A percentile compares a stretch with the other conserved stretches of the same genome.
Evolutionary conservation across 2,113 vertebrate species (phyloP).

Genomic region (Paramormyrops kingsleyae): DNA sequence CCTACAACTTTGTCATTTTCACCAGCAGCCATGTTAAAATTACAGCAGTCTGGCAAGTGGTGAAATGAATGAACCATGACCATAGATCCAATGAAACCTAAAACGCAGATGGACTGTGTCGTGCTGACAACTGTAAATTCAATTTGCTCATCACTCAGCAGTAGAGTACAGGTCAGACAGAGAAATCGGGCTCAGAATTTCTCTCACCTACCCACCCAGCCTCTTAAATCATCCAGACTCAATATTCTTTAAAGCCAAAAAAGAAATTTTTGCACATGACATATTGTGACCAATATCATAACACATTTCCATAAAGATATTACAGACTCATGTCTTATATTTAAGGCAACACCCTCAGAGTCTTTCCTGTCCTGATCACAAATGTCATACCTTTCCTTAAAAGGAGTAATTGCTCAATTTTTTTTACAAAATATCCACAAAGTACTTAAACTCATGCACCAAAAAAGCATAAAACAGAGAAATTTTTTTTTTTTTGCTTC

Average conservation of each 20-base stretch:
- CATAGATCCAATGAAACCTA: constrained; percentile 38
- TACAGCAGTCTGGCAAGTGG: constrained; percentile 39
- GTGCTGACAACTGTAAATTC: constrained; percentile 40
- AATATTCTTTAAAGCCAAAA: not conserved
- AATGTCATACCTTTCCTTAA: not conserved
- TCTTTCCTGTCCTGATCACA: not conserved
- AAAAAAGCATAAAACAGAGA: not conserved
- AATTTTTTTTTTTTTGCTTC: not conserved
- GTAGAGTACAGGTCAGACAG: not conserved
- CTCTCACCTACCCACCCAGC: not conserved
- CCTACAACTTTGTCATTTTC: constrained; percentile 13
- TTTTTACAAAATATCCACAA: not conserved
- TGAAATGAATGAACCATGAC: constrained; percentile 32
- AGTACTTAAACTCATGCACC: not conserved
- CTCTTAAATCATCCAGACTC: constrained; percentile 7
- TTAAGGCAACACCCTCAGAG: too few relatives aligned
- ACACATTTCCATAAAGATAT: not conserved
- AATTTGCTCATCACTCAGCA: constrained; percentile 18
- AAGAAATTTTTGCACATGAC: not conserved
- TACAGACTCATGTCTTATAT: not conserved
- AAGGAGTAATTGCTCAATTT: not conserved
- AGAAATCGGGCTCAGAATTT: not conserved
- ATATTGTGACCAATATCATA: not conserved
- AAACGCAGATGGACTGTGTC: constrained; percentile 31
- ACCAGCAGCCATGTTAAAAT: constrained; percentile 11